phyloP scores from a whole-genome alignment of 1,140 invertebrate genomes.

The Ectropis grisescens region DNA sequence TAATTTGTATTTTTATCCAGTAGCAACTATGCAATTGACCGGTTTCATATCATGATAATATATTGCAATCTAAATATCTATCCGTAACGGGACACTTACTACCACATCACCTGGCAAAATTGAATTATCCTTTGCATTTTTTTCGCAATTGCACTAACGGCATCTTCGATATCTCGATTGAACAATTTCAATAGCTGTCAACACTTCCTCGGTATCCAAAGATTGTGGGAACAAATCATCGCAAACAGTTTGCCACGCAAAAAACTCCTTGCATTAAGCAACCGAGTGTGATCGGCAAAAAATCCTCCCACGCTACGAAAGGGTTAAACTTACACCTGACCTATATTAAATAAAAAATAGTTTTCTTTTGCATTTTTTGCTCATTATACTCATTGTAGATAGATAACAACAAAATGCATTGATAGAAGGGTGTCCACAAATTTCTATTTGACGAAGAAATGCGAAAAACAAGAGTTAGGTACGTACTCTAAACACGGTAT shows the following conservation, averaged over 20 bases:
- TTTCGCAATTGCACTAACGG: slow-evolving; percentile 31
- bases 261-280: slow-evolving; percentile 54
- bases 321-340: slow-evolving; percentile 66
- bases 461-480: no score
- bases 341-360: slow-evolving; percentile 61
- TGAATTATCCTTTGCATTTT: slow-evolving; percentile 4
- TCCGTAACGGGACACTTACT: no score
- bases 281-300: slow-evolving; percentile 28
- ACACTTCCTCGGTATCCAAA: slow-evolving; percentile 47
- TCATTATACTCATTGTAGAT: slow-evolving; percentile 40
- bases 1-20: no score
- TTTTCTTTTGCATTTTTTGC: slow-evolving; percentile 54
- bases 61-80: no score
- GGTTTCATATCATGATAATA: no score
- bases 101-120: no score
- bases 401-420: slow-evolving; percentile 30
- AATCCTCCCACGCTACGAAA: slow-evolving; percentile 66
- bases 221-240: slow-evolving; percentile 68
- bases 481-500: no score
- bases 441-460: no score
- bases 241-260: slow-evolving; percentile 55
- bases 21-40: no score
- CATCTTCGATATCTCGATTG: slow-evolving; percentile 30
- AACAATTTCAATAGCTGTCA: slow-evolving; percentile 50
- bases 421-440: slow-evolving; percentile 28